Evolutionary conservation across 2,113 vertebrate species (phyloP), one percentile per base, ranked within the genome.

Genomic region (Carassius gibelio): DNA sequence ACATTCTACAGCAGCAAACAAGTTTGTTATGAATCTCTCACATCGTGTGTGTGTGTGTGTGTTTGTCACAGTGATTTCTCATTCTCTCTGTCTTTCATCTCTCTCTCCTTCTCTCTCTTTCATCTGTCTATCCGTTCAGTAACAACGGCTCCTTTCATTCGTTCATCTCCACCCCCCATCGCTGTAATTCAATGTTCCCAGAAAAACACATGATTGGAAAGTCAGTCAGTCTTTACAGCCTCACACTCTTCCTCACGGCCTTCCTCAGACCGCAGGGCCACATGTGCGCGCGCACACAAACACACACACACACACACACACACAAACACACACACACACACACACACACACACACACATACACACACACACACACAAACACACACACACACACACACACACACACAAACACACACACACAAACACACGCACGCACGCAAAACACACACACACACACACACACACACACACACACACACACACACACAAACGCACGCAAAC

Each of bases 141-240:
- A 84, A 88, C 87, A 88, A 82, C 78, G 62, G 9, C 48, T 77
- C 72, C 72, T 88, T 88, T 88, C 87, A 88, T 84, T 82, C 48
- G 50, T 34, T 89, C 68, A 89, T 88, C 91, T 91, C 92, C 91
- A 89, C 75, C 90, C 91, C 88, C 93, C 88, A 90, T 92, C 91
- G 89, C 89, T 92, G 81, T 94, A 94, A 95, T 94, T 95, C 92
- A 93, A 95, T 95, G 93, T 94, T 94, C 94, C 76, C 91, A 94
- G 94, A 91, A 94, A 92, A 95, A 92, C 94, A 92, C 94, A 93
- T 95, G 94, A 94, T 94, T 94, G 87, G 91, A 94, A 94, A 94
- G 90, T 94, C 90, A 93, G 92, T 93, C 90, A 89, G 87, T 91
- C 84, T 91, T 75, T 79, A 61, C 66, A 34, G 62, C 68, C 75